Conservation (phyloP, 2,797 vertebrate genomes). For the Trematomus bernacchii region DNA sequence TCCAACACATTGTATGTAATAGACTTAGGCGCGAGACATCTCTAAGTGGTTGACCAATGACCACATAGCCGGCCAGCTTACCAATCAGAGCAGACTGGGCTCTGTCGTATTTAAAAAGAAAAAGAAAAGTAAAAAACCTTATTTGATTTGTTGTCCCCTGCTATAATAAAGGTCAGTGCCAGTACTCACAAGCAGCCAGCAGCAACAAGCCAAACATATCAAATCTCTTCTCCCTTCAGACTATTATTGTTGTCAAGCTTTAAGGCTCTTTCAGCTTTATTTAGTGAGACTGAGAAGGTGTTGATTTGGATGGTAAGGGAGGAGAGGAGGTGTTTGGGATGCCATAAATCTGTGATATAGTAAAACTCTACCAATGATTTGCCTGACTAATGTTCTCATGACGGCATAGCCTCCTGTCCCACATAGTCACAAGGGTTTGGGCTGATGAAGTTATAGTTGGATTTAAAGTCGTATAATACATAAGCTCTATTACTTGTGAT, state of each 20-base stretch:
- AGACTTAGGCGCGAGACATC: no score
- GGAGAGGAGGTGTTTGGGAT: background rate
- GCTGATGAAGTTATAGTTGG: slow-evolving; percentile 26
- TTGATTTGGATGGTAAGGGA: slow-evolving; percentile 1
- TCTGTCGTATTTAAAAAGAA: background rate
- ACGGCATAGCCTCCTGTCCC: slow-evolving; percentile 10
- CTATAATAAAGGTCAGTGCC: slow-evolving; percentile 2
- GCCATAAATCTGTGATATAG: slow-evolving; percentile 40
- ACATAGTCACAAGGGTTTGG: slow-evolving; percentile 14
- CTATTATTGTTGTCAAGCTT: slow-evolving; percentile 44
- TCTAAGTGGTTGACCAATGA: no score
- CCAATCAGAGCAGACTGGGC: no score
- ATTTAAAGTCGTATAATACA: slow-evolving; percentile 31
- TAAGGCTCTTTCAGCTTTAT: slow-evolving; percentile 32
- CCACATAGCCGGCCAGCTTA: no score
- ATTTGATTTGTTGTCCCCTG: slow-evolving; percentile 24
- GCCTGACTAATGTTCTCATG: slow-evolving; percentile 21
- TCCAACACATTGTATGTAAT: no score
- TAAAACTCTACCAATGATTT: slow-evolving; percentile 22
- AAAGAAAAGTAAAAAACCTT: background rate
- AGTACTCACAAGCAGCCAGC: slow-evolving; percentile 30
- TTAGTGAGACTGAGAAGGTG: slow-evolving; percentile 13
- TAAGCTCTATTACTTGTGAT: background rate
- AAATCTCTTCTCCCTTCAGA: slow-evolving; percentile 22
- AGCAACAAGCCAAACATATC: slow-evolving; percentile 37